phyloP scores from a whole-genome alignment of 2,888 invertebrate genomes.

The Stenodema calcarata region DNA sequence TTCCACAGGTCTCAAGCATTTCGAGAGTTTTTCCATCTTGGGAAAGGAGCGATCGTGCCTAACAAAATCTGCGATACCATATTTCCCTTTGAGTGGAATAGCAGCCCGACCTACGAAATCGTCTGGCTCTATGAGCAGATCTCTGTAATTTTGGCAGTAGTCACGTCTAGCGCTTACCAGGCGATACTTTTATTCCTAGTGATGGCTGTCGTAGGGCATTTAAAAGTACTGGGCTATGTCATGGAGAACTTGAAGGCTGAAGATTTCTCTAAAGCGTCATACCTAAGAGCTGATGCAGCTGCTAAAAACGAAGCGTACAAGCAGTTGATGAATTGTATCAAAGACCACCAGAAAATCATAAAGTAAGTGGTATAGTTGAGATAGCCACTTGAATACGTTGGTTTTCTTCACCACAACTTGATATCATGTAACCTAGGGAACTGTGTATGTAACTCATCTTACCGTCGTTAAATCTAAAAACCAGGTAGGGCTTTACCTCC shows the following conservation, averaged over 20 bases:
- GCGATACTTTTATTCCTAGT: neutral
- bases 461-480: too few species aligned
- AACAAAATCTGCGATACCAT: conserved; percentile 13
- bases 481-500: too few species aligned
- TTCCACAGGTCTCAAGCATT: conserved; percentile 1
- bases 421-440: too few species aligned
- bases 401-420: too few species aligned
- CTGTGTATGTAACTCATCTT: too few species aligned
- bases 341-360: conserved; percentile 10
- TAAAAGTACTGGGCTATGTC: neutral
- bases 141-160: neutral
- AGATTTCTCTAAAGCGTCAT: neutral
- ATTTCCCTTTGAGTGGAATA: conserved; percentile 20
- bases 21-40: neutral
- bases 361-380: neutral
- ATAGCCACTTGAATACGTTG: too few species aligned
- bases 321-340: conserved; percentile 5
- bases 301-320: conserved; percentile 4
- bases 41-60: neutral
- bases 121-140: neutral
- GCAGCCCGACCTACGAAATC: neutral
- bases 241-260: neutral
- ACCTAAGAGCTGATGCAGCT: too few species aligned
- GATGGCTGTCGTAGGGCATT: conserved; percentile 14
- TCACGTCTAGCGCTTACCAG: neutral